A percentile compares a stretch with the other conserved stretches of the same genome.
These are phyloP conservation scores for Ptiloglossa arizonensis DNA, from an alignment of 1,140 invertebrate species.

Conservation along the genomic window DNA sequence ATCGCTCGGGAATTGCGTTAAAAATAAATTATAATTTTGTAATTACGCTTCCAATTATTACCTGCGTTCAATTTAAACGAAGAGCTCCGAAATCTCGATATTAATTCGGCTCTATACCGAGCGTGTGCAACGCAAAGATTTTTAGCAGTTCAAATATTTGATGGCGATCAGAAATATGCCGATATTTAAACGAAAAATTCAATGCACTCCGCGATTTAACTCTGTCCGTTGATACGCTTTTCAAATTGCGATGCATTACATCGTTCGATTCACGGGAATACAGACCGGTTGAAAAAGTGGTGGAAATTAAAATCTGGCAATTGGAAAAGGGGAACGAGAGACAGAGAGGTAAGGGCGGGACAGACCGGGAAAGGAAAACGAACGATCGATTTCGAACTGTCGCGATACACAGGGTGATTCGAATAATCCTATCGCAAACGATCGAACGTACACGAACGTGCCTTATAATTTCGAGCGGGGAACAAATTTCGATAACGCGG, in stretches of 20 bases:
- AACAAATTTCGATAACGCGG: no score
- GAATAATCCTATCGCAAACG: no score
- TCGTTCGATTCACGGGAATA: slow-evolving; percentile 17
- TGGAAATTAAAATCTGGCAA: slow-evolving; percentile 31
- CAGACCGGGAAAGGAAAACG: not conserved
- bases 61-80: no score
- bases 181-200: slow-evolving; percentile 40
- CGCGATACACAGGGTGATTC: not conserved
- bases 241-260: slow-evolving; percentile 28
- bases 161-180: slow-evolving; percentile 37
- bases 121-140: slow-evolving; percentile 3
- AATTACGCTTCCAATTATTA: no score
- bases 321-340: not conserved
- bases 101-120: not conserved
- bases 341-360: not conserved
- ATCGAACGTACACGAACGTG: no score
- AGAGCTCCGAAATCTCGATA: not conserved
- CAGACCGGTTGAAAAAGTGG: slow-evolving; percentile 16
- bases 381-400: not conserved
- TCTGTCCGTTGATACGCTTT: slow-evolving; percentile 32
- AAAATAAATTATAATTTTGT: no score
- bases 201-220: slow-evolving; percentile 18
- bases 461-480: no score
- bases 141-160: slow-evolving; percentile 41
- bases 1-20: no score